Percentiles rank a stretch among this genome's conserved stretches.
phyloP scores from a whole-genome alignment of 1,140 invertebrate genomes.

The Lysiphlebus fabarum region DNA sequence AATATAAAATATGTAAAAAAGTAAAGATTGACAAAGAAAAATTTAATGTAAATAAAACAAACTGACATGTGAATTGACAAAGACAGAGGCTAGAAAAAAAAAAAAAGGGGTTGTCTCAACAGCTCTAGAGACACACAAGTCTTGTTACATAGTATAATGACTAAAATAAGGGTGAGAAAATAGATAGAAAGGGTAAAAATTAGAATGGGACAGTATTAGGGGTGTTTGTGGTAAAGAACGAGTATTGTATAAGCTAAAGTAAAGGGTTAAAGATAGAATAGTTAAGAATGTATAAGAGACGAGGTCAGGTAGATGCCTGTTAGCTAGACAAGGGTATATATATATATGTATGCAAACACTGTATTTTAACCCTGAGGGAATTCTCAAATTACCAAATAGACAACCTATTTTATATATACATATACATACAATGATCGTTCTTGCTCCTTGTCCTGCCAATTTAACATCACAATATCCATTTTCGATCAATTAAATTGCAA shows the following conservation, averaged over 20 bases:
- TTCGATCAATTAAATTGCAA: conserved; percentile 18
- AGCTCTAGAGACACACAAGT: conserved; percentile 43
- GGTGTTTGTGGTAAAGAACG: neutral
- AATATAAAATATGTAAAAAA: too few species aligned
- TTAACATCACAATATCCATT: conserved; percentile 1
- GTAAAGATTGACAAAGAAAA: too few species aligned
- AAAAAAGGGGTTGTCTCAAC: conserved; percentile 38
- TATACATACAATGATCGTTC: conserved; percentile 4
- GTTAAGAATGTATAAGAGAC: conserved; percentile 15
- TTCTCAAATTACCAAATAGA: conserved; percentile 40
- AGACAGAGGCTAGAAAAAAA: conserved; percentile 25
- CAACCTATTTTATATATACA: conserved; percentile 11
- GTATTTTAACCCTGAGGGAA: conserved; percentile 34
- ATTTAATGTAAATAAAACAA: conserved; percentile 3
- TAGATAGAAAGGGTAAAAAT: neutral
- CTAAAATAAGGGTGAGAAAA: conserved; percentile 18
- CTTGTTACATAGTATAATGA: conserved; percentile 44
- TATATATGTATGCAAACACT: conserved; percentile 45
- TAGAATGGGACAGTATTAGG: too few species aligned
- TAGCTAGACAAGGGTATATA: conserved; percentile 38
- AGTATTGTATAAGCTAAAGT: neutral
- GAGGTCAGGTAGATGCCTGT: conserved; percentile 32
- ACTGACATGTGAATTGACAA: conserved; percentile 14
- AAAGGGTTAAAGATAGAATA: neutral
- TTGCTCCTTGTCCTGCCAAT: conserved; percentile 17